phyloP scores from a whole-genome alignment of 1,140 invertebrate genomes.

The Trichonephila clavipes region DNA sequence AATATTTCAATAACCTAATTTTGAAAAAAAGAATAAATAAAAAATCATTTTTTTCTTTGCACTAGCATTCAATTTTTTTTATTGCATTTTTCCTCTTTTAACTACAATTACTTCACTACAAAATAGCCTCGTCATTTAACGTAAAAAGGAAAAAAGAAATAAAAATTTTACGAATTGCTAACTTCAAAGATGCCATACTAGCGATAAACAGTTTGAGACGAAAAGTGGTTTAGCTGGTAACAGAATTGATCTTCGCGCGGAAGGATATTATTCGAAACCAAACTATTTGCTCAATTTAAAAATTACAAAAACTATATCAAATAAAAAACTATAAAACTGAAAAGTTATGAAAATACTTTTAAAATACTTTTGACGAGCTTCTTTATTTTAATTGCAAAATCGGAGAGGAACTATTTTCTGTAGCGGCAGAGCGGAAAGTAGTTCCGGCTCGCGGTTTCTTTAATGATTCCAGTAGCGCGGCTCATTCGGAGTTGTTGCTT shows the following conservation, averaged over 20 bases:
- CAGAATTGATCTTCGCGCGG: constrained; percentile 38
- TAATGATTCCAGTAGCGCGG: constrained; percentile 42
- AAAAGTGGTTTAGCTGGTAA: constrained; percentile 3
- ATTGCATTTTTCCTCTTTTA: too few relatives aligned
- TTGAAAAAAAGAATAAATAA: too few relatives aligned
- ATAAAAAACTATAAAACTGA: neutral
- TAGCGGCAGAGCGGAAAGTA: constrained; percentile 6
- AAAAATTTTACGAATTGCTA: neutral
- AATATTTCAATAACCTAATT: too few relatives aligned
- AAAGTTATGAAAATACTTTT: neutral
- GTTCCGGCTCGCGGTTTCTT: constrained; percentile 71
- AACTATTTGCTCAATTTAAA: neutral
- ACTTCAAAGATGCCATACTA: constrained; percentile 10
- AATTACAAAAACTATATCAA: neutral
- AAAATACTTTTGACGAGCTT: neutral
- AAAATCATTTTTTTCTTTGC: too few relatives aligned
- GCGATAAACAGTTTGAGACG: constrained; percentile 53
- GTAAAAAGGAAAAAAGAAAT: neutral
- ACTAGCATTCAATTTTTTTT: too few relatives aligned
- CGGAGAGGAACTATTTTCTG: neutral
- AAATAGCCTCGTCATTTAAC: too few relatives aligned
- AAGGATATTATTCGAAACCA: neutral
- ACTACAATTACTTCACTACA: too few relatives aligned
- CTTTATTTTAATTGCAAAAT: neutral
- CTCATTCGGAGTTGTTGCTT: constrained; percentile 30